Percentiles rank a stretch among this genome's conserved stretches.
These are phyloP conservation scores for Caenorhabditis sp. DNA, from an alignment of 2,888 invertebrate genomes.

Conservation along the genomic window DNA sequence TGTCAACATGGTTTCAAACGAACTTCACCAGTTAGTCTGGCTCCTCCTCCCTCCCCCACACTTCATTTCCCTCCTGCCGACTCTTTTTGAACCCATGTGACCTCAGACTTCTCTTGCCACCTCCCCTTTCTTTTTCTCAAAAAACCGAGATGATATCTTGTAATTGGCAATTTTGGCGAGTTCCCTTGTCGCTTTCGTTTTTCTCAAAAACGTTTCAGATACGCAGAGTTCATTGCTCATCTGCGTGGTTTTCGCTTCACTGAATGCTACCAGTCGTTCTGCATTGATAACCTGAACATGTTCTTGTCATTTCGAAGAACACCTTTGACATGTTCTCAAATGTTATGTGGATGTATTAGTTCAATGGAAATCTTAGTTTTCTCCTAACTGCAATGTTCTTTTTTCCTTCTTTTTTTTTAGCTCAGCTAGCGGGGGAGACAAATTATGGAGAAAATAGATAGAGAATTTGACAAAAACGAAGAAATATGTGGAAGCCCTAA, in stretches of 20 bases:
- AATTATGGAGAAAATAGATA: no score
- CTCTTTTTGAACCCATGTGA: slow-evolving; percentile 22
- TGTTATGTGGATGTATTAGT: slow-evolving; percentile 24
- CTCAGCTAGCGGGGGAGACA: neutral
- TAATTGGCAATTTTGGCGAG: slow-evolving; percentile 45
- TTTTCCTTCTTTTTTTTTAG: no score
- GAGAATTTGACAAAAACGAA: neutral
- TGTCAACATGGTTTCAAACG: slow-evolving; percentile 9
- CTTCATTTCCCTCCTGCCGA: neutral
- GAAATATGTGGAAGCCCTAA: neutral
- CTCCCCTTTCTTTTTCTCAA: neutral
- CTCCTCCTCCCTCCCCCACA: no score
- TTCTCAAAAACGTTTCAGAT: slow-evolving; percentile 26
- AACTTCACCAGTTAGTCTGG: neutral
- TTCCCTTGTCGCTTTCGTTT: slow-evolving; percentile 11
- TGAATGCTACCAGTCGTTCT: slow-evolving; percentile 23
- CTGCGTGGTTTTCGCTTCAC: slow-evolving; percentile 47
- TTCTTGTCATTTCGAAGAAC: slow-evolving; percentile 1
- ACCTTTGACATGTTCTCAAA: slow-evolving; percentile 9
- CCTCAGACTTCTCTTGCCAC: slow-evolving; percentile 2
- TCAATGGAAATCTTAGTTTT: slow-evolving; percentile 39
- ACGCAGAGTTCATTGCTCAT: slow-evolving; percentile 44
- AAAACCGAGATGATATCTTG: slow-evolving; percentile 46
- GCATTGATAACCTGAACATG: slow-evolving; percentile 10
- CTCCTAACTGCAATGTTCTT: neutral